Evolutionary conservation across 1,140 invertebrate species (phyloP).

Genomic region (Augochlora pura): DNA sequence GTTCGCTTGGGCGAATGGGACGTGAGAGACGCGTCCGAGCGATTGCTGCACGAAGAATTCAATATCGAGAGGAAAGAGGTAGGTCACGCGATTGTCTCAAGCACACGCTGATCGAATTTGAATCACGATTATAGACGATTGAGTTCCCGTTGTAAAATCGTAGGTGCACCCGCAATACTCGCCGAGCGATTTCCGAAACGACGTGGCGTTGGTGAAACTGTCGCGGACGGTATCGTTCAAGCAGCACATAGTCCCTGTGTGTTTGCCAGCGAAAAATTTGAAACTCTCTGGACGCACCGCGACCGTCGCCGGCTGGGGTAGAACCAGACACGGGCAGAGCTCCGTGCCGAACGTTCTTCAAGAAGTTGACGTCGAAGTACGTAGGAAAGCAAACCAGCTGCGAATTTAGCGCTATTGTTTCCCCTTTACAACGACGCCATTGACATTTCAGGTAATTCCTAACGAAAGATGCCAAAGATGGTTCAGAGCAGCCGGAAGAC

Average conservation of each 20-base stretch:
- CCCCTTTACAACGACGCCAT: background rate
- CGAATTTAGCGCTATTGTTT: too few relatives aligned
- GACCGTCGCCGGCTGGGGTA: constrained; percentile 94
- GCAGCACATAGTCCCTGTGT: constrained; percentile 94
- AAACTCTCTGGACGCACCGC: constrained; percentile 91
- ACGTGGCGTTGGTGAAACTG: constrained; percentile 92
- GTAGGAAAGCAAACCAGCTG: background rate
- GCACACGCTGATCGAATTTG: too few relatives aligned
- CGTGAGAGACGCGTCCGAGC: constrained; percentile 90
- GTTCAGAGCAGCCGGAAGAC: constrained; percentile 92
- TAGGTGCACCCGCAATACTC: constrained; percentile 92
- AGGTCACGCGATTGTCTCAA: background rate
- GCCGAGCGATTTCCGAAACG: constrained; percentile 93
- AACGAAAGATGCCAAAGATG: constrained; percentile 94
- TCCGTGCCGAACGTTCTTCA: constrained; percentile 88
- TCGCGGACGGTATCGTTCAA: constrained; percentile 90
- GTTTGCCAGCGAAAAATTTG: constrained; percentile 86
- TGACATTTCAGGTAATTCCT: constrained; percentile 87
- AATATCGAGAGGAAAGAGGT: constrained; percentile 93
- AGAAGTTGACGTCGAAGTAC: constrained; percentile 80
- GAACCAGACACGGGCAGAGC: constrained; percentile 91
- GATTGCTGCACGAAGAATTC: constrained; percentile 92
- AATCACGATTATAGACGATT: too few relatives aligned
- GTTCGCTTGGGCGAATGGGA: constrained; percentile 95
- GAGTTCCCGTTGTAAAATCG: constrained; percentile 11